phyloP scores from a whole-genome alignment of 2,797 vertebrate genomes.

The Esox masquinongy region DNA sequence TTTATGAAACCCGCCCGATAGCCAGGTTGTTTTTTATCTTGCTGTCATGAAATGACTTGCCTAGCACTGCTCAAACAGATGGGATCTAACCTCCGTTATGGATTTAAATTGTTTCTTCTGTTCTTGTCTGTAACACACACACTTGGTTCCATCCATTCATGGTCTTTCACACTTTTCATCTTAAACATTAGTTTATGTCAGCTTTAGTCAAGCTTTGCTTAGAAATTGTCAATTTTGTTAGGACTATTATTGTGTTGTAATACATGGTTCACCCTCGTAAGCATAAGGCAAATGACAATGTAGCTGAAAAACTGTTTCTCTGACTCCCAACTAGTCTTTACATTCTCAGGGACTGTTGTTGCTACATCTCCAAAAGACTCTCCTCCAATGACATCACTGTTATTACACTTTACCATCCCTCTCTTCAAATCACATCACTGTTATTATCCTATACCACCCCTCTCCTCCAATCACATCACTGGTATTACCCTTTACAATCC shows the following conservation, averaged over 20 bases:
- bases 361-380: constrained; percentile 48
- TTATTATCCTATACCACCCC: constrained; percentile 30
- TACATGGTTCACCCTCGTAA: background rate
- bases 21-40: constrained; percentile 50
- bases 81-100: constrained; percentile 52
- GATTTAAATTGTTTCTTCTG: constrained; percentile 54
- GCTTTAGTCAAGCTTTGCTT: constrained; percentile 25
- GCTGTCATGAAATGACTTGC: constrained; percentile 60
- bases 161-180: background rate
- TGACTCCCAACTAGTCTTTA: constrained; percentile 20
- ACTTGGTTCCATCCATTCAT: constrained; percentile 27
- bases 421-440: constrained; percentile 13
- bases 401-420: constrained; percentile 31
- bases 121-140: constrained; percentile 18
- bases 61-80: constrained; percentile 62
- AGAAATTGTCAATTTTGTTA: background rate
- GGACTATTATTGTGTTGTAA: background rate
- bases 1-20: constrained; percentile 23
- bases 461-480: background rate
- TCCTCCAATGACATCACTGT: constrained; percentile 32
- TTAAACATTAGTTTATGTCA: constrained; percentile 29
- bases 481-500: too few species aligned
- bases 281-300: background rate
- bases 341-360: constrained; percentile 38
- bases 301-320: background rate